Percentiles rank a stretch among this genome's conserved stretches.
Conservation (phyloP, 2,888 invertebrate genomes). For the Osmoderma eremita region DNA sequence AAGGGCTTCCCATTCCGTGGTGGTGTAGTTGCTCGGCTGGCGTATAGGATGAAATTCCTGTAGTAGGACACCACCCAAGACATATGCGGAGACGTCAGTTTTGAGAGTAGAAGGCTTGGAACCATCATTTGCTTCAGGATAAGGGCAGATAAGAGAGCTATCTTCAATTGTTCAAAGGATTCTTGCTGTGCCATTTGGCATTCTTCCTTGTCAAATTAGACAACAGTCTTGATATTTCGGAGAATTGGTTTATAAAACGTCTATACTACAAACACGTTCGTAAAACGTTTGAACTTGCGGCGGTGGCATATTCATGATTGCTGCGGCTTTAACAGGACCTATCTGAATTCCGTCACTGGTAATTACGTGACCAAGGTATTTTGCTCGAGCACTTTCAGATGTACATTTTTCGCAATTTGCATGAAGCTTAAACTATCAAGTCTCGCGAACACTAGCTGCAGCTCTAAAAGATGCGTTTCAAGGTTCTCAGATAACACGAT, state of each 20-base stretch:
- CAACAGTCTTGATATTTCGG: constrained; percentile 37
- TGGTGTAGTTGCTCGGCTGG: constrained; percentile 52
- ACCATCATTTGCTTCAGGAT: constrained; percentile 46
- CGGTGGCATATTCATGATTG: constrained; percentile 33
- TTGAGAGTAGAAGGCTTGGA: constrained; percentile 47
- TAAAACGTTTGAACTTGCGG: constrained; percentile 36
- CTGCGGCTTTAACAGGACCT: no score
- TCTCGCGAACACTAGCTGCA: no score
- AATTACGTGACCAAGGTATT: no score
- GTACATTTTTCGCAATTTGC: no score
- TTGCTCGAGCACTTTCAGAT: no score
- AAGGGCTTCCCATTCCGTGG: constrained; percentile 55
- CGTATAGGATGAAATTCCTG: constrained; percentile 44
- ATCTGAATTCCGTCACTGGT: no score
- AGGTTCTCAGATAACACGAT: no score
- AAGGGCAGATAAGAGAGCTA: constrained; percentile 24
- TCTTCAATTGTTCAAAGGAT: constrained; percentile 14
- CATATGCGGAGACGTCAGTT: constrained; percentile 40
- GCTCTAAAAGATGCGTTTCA: no score
- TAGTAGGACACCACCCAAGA: constrained; percentile 38
- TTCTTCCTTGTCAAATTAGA: constrained; percentile 15
- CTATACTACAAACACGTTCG: not conserved
- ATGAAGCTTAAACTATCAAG: no score
- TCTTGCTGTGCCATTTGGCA: not conserved
- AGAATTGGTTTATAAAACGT: constrained; percentile 44